Base-by-base conservation (phyloP, 1,140 invertebrate genomes). In the Episyrphus balteatus region DNA sequence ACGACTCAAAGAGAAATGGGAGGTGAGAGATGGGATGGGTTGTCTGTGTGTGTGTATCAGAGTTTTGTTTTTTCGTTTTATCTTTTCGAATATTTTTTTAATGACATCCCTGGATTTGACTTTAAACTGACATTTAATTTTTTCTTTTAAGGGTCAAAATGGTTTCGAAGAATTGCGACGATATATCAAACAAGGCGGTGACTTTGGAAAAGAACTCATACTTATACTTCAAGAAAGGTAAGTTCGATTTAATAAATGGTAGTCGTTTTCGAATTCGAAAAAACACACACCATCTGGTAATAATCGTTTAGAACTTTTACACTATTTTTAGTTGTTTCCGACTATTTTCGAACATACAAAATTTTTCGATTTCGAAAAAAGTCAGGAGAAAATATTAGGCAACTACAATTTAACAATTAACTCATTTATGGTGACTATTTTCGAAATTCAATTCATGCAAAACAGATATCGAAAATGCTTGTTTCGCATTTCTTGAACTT, bases 151-250 rank as follows among this genome's bases (percentile, higher is more conserved):
- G 90, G 88, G 81, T 54, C 85, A 88, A 69, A 88, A 88, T 69
- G 90, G 90, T 12, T 96, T 95, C 69, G 90, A 94, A 60, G 92
- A 95, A 63, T 73, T 96, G 21, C 77, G 90, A 48, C 81, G 86
- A 52, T 90, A 91, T 63, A 84, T 96, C 50, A 93, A 93, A 68
- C 88, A 92, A 68, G 90, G 91, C 15, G 87, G 86, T 39, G 92
- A 96, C 66, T 92, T 95, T 61, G 91, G 87, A 70, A 94, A 94
- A 63, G 91, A 95, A 60, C 73, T 96, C 19, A 79, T 88, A 1
- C 70, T 79, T 34, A 88, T 95, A 55, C 71, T 95, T 47, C 87
- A 92, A 69, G 92, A 96, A 74, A 86, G 91, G 90, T 92, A 72
- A 71, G 58, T 47, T 1, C n/a, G n/a, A n/a, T n/a, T n/a, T n/a